A percentile compares a stretch with the other conserved stretches of the same genome.
Evolutionary conservation across 2,888 invertebrate genomes (phyloP).

Genomic region (Antitype chi): DNA sequence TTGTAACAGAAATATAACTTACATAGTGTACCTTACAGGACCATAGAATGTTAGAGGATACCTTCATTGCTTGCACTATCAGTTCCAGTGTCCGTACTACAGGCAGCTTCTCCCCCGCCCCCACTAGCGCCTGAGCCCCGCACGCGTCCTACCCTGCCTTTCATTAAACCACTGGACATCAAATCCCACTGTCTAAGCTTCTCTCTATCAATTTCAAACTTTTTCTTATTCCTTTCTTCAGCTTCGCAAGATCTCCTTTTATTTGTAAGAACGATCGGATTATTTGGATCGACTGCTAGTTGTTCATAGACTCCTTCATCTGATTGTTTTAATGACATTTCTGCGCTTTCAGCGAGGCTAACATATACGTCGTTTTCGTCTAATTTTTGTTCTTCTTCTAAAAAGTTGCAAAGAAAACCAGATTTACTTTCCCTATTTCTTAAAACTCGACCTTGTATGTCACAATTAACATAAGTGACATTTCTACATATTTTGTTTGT

Average conservation of each 20-base stretch:
- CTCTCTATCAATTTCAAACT: constrained; percentile 94
- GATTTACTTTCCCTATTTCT: constrained; percentile 77
- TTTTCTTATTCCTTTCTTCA: constrained; percentile 78
- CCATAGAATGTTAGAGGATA: constrained; percentile 88
- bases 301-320: constrained; percentile 91
- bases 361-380: constrained; percentile 90
- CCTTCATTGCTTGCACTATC: constrained; percentile 89
- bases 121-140: constrained; percentile 81
- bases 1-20: constrained; percentile 85
- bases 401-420: constrained; percentile 69
- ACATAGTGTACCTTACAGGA: constrained; percentile 87
- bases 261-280: constrained; percentile 57
- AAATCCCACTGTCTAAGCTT: constrained; percentile 97
- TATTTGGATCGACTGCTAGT: constrained; percentile 83
- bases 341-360: constrained; percentile 83
- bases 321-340: constrained; percentile 72
- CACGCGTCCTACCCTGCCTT: constrained; percentile 83
- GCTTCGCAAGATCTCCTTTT: constrained; percentile 57
- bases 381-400: constrained; percentile 77
- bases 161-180: constrained; percentile 95
- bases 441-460: constrained; percentile 89
- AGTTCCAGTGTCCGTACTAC: constrained; percentile 86
- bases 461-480: constrained; percentile 95
- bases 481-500: constrained; percentile 91
- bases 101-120: constrained; percentile 81